Conservation (phyloP, 2,113 vertebrate genomes). For the Paratilapia polleni region DNA sequence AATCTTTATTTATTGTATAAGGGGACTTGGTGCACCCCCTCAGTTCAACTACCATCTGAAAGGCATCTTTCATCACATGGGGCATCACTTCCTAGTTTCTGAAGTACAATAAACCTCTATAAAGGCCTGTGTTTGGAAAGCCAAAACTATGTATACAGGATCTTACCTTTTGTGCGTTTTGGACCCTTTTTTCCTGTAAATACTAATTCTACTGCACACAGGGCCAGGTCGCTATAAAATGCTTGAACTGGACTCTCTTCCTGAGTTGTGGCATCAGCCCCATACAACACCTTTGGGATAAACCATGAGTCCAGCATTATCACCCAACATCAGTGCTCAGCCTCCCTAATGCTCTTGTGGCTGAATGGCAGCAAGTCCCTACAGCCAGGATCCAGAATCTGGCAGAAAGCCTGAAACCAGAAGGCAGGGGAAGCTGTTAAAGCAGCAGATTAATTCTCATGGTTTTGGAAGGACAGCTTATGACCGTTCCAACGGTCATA, state of each 20-base stretch:
- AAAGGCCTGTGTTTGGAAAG: background rate
- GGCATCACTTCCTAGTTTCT: background rate
- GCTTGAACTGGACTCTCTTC: background rate
- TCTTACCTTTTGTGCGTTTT: background rate
- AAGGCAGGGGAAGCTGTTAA: background rate
- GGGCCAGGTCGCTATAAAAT: background rate
- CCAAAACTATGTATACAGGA: background rate
- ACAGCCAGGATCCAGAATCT: background rate
- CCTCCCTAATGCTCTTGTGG: background rate
- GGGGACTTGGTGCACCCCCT: fast-evolving
- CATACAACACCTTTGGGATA: background rate
- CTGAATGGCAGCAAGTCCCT: background rate
- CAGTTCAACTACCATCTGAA: background rate
- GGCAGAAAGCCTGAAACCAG: background rate
- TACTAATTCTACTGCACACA: background rate
- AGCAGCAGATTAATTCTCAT: background rate
- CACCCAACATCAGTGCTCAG: background rate
- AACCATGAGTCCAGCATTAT: background rate
- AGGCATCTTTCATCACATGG: background rate
- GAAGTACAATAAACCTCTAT: background rate
- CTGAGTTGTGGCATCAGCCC: fast-evolving
- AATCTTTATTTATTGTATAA: background rate
- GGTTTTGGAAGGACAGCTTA: background rate
- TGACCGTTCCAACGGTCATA: background rate
- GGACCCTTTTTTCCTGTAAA: background rate